Conservation (phyloP, 2,797 vertebrate species). For the Dipus sagitta region DNA sequence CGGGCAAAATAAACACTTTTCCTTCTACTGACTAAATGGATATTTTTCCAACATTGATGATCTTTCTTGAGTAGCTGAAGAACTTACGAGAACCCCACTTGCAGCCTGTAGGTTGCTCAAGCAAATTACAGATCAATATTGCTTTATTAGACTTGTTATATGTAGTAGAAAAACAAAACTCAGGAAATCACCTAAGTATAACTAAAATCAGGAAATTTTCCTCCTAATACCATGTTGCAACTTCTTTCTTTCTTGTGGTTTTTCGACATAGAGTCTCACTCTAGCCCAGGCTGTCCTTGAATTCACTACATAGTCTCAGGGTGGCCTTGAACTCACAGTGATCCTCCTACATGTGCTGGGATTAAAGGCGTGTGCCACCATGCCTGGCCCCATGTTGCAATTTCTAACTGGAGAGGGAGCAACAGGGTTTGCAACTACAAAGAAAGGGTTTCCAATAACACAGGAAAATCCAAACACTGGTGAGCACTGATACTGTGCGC, state of each 20-base stretch:
- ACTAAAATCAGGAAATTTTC: not conserved
- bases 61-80: slow-evolving; percentile 11
- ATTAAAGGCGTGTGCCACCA: too few species aligned
- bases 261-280: too few species aligned
- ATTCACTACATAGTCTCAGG: too few species aligned
- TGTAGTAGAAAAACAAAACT: not conserved
- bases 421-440: not conserved
- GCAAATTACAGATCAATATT: slow-evolving; percentile 31
- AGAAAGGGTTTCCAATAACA: not conserved
- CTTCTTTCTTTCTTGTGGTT: too few species aligned
- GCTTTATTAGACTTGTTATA: not conserved
- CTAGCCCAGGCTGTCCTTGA: too few species aligned
- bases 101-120: not conserved
- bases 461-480: not conserved
- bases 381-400: too few species aligned
- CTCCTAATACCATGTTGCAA: not conserved
- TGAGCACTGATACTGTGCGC: not conserved
- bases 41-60: slow-evolving; percentile 54
- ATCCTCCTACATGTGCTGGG: too few species aligned
- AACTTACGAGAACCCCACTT: not conserved
- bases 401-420: not conserved
- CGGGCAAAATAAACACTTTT: slow-evolving; percentile 46
- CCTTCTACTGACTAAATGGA: slow-evolving; percentile 62
- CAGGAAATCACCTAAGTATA: not conserved
- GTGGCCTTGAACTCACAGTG: too few species aligned